Conservation (phyloP, 2,888 invertebrate species). For the Bembecia ichneumoniformis region DNA sequence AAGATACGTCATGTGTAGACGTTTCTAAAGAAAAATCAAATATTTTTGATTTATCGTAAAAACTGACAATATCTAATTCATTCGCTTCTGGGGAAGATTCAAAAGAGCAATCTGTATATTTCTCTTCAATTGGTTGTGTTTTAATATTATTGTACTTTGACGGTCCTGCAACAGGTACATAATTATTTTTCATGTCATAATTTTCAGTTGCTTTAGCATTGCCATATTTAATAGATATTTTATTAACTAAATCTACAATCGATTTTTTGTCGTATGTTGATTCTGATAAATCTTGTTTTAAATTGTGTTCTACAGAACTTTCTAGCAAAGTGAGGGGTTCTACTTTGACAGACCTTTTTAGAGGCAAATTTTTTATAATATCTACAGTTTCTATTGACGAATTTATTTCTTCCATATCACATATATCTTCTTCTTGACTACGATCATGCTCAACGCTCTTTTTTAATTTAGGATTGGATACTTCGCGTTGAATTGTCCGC, state of each 20-base stretch:
- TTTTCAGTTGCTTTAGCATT: slow-evolving; percentile 21
- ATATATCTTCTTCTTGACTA: slow-evolving; percentile 11
- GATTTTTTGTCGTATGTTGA: slow-evolving; percentile 18
- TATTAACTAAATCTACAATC: slow-evolving; percentile 30
- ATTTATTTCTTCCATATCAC: slow-evolving; percentile 44
- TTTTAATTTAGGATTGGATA: slow-evolving; percentile 47
- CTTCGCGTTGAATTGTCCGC: slow-evolving; percentile 52
- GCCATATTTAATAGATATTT: slow-evolving; percentile 19
- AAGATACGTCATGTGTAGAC: slow-evolving; percentile 15
- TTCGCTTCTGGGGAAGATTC: slow-evolving; percentile 40
- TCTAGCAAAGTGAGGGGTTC: slow-evolving; percentile 24
- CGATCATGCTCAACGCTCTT: slow-evolving; percentile 18
- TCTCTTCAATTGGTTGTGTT: slow-evolving; percentile 8
- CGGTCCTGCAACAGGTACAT: slow-evolving; percentile 47
- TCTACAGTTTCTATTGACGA: slow-evolving; percentile 45
- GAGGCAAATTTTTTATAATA: slow-evolving; percentile 34
- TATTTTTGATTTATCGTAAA: slow-evolving; percentile 52
- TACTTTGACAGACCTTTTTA: slow-evolving; percentile 28
- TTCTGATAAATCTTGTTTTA: slow-evolving; percentile 11
- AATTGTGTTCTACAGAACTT: slow-evolving; percentile 12
- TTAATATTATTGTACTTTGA: slow-evolving; percentile 24
- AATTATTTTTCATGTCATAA: slow-evolving; percentile 44
- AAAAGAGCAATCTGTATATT: slow-evolving; percentile 16
- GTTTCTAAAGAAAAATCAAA: slow-evolving; percentile 41
- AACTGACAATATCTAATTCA: slow-evolving; percentile 48